Conservation (phyloP, 2,113 vertebrate genomes). For the Struthidea cinerea region DNA sequence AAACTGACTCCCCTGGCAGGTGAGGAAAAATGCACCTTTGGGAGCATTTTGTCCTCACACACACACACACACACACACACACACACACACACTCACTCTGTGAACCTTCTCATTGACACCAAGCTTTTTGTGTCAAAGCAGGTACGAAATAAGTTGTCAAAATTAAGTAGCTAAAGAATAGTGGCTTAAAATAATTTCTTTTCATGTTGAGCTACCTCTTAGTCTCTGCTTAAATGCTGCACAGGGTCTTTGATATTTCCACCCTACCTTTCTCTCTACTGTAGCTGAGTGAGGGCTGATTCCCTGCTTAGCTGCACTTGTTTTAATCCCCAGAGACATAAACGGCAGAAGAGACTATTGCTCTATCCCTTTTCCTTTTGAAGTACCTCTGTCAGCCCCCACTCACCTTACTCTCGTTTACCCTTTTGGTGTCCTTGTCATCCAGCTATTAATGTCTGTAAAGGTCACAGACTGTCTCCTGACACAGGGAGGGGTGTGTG, state of each 20-base stretch:
- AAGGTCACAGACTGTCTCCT: background rate
- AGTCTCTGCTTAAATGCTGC: background rate
- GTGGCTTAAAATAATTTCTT: conserved; percentile 11
- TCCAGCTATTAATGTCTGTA: background rate
- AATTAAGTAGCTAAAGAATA: background rate
- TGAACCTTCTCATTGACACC: background rate
- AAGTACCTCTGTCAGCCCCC: background rate
- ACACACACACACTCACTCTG: background rate
- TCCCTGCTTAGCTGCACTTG: background rate
- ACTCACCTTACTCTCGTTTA: background rate
- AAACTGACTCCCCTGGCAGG: background rate
- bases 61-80: too few relatives aligned
- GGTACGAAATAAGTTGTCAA: conserved; percentile 29
- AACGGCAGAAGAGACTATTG: background rate
- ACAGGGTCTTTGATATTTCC: background rate
- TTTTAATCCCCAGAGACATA: background rate
- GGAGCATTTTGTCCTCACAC: background rate
- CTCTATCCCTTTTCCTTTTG: background rate
- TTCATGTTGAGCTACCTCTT: background rate
- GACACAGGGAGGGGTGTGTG: background rate
- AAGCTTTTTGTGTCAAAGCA: conserved; percentile 8
- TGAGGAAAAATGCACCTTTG: background rate
- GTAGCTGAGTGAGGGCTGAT: background rate
- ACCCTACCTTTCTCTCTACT: background rate
- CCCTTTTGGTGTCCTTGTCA: background rate